Base-by-base conservation (phyloP, 2,888 invertebrate species). In the Aleiodes alternator region DNA sequence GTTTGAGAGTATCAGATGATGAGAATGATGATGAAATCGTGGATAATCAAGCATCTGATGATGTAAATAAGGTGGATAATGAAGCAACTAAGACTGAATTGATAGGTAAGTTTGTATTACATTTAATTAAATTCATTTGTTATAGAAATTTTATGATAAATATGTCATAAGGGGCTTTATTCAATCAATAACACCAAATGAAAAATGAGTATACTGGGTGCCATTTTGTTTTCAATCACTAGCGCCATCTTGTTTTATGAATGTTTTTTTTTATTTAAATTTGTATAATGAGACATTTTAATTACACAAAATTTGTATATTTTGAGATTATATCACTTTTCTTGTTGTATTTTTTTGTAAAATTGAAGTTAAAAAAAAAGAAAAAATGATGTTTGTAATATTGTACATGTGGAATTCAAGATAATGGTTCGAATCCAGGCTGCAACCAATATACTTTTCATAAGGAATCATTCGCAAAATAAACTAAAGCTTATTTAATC, bases 1-100 rank as follows among this genome's bases (percentile, higher is more conserved):
- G 85, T 68, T 84, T 89, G 77, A 85, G 84, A 80, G 76, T 89
- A n/a, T 88, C 89, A 3, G 89, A 88, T 75, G 89, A 87, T 72
- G 88, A 85, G 48, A 77, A 77, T 72, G 86, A 87, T 31, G 74
- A 64, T 76, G 84, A 85, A 38, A 2, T 23, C 34, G 80, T 78
- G 79, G 80, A 68, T 70, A 76, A 69, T 31, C 12, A 23, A 2
- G 2, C 75, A 50, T 64, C 69, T 31, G 53, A 51, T 16, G 43
- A 51, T 53, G 23, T 59, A 23, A 56, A 9, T 53, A 66, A 29
- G 57, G 57, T 75, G 72, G 56, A 55, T 23, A 69, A 64, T 4
- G 51, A 75, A 70, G 16, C 23, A 4, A 31, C 38, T 73, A 48
- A 64, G 66, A 72, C 69, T 50, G 66, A 73, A 34, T 16, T 16